Percentiles rank a stretch among this genome's conserved stretches.
phyloP scores from a whole-genome alignment of 2,113 vertebrate species.

The Otocyon megalotis region DNA sequence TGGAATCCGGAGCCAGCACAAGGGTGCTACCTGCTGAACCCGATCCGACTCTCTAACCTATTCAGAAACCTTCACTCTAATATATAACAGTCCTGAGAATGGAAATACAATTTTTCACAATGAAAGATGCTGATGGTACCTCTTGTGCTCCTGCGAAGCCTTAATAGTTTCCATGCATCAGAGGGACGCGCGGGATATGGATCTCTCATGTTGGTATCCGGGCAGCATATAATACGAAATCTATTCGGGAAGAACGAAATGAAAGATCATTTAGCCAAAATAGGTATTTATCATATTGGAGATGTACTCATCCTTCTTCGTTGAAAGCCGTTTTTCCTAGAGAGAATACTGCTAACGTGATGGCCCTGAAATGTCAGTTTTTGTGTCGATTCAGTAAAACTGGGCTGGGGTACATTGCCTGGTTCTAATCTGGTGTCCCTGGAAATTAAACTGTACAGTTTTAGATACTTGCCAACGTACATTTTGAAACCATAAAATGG shows the following conservation, averaged over 20 bases:
- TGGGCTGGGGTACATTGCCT: not conserved
- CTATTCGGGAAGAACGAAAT: slow-evolving; percentile 44
- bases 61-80: slow-evolving; percentile 22
- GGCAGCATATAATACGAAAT: not conserved
- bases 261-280: slow-evolving; percentile 54
- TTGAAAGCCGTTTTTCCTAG: slow-evolving; percentile 40
- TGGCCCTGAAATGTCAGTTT: slow-evolving; percentile 1
- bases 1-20: slow-evolving; percentile 3
- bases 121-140: slow-evolving; percentile 46
- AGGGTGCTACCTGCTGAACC: not conserved
- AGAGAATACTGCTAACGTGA: not conserved
- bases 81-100: not conserved
- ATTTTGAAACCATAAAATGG: not conserved
- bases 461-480: not conserved
- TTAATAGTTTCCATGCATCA: slow-evolving; percentile 65
- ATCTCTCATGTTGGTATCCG: slow-evolving; percentile 50
- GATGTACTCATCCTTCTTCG: slow-evolving; percentile 9
- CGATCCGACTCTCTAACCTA: not conserved
- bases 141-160: slow-evolving; percentile 55
- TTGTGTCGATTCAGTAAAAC: not conserved
- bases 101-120: slow-evolving; percentile 41
- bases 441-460: not conserved
- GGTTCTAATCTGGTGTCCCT: not conserved
- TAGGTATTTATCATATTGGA: slow-evolving; percentile 6
- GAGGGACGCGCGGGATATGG: not conserved